phyloP scores from a whole-genome alignment of 2,797 vertebrate genomes.

The Leptatherina wallacei region DNA sequence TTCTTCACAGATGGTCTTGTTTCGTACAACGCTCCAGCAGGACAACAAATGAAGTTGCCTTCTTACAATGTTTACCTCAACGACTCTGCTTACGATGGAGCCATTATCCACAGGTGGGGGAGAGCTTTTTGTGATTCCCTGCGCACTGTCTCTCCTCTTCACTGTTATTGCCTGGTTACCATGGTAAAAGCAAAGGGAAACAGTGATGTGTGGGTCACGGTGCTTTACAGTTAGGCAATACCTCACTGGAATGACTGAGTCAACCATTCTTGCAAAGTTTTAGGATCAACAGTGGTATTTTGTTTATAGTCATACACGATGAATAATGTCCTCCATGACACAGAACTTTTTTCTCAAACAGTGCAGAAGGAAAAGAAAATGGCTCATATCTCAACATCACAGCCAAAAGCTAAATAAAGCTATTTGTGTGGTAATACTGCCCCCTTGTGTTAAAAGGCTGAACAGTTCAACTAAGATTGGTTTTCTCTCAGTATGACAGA shows the following conservation, averaged over 20 bases:
- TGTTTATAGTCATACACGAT: slow-evolving; percentile 47
- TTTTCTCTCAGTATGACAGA: slow-evolving; percentile 90
- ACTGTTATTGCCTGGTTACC: slow-evolving; percentile 62
- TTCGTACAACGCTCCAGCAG: slow-evolving; percentile 91
- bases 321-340: slow-evolving; percentile 83
- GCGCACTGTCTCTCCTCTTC: slow-evolving; percentile 7
- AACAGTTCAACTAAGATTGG: background rate
- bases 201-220: slow-evolving; percentile 49
- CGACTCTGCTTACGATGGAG: slow-evolving; percentile 95
- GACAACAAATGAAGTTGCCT: slow-evolving; percentile 88
- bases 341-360: slow-evolving; percentile 37
- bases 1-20: slow-evolving; percentile 90
- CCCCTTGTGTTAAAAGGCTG: slow-evolving; percentile 71
- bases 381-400: slow-evolving; percentile 43
- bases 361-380: slow-evolving; percentile 61
- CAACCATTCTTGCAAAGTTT: slow-evolving; percentile 42
- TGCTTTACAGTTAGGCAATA: slow-evolving; percentile 62
- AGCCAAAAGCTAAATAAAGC: slow-evolving; percentile 39
- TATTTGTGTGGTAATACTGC: slow-evolving; percentile 52
- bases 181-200: slow-evolving; percentile 63
- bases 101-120: slow-evolving; percentile 88
- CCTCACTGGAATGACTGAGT: slow-evolving; percentile 69
- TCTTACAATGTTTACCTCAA: slow-evolving; percentile 89
- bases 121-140: background rate
- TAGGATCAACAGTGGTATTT: slow-evolving; percentile 30